These are phyloP conservation scores for Chouioia cunea DNA, from an alignment of 2,888 invertebrate species.

Conservation along the genomic window DNA sequence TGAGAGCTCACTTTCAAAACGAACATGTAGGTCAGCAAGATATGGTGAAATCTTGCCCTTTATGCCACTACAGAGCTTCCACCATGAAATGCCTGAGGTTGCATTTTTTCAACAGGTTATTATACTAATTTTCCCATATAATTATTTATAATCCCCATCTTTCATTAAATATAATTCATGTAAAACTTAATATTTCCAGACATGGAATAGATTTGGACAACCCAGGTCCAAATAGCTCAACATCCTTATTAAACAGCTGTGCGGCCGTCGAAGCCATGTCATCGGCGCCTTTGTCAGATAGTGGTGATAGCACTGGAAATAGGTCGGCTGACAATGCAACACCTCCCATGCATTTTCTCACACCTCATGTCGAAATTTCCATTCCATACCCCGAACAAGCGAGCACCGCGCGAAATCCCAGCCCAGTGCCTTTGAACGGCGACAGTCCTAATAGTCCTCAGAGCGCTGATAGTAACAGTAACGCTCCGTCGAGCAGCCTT, in stretches of 20 bases:
- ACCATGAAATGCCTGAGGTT: conserved; percentile 91
- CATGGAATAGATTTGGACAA: conserved; percentile 93
- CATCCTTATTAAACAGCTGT: conserved; percentile 78
- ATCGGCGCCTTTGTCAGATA: conserved; percentile 84
- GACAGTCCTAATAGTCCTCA: conserved; percentile 84
- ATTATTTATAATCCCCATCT: no score
- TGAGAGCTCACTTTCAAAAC: conserved; percentile 94
- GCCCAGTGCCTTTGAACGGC: conserved; percentile 73
- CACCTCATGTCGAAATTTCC: conserved; percentile 92
- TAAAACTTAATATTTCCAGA: conserved; percentile 67
- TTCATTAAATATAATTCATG: not conserved
- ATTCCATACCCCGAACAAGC: conserved; percentile 86
- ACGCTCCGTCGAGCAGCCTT: conserved; percentile 80
- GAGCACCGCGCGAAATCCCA: conserved; percentile 58
- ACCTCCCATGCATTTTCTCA: conserved; percentile 91
- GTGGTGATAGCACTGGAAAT: conserved; percentile 84
- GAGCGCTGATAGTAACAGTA: conserved; percentile 83
- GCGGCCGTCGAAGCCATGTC: conserved; percentile 76
- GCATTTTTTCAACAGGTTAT: conserved; percentile 88
- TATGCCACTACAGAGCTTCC: conserved; percentile 89
- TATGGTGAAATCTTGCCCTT: conserved; percentile 89
- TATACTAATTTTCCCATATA: no score
- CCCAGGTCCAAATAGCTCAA: conserved; percentile 86
- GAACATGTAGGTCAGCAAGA: conserved; percentile 93
- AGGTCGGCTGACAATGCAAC: conserved; percentile 89